Evolutionary conservation across 2,113 vertebrate species (phyloP), one percentile per base, ranked within the genome.

Genomic region (Saiga tatarica): DNA sequence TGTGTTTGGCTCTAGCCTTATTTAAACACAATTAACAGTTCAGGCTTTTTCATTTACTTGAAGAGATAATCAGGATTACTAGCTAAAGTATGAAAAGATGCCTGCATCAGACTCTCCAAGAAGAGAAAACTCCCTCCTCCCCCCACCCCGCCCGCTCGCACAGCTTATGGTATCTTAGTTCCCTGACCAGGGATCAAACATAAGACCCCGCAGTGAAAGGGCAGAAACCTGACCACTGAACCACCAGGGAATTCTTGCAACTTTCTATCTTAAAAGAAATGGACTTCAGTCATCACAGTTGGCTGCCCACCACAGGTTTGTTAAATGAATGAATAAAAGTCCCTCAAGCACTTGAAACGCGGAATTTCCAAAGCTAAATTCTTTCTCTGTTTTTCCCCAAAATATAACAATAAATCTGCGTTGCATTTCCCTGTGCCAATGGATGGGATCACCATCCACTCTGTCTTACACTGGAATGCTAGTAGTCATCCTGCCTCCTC

Each of bases 11-110:
- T 79, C 11, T 82, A 92, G 55, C 33, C 53, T 87, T 95, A 94
- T 90, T 95, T 92, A 95, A 92, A 84, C 57, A 94, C n/a, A 95
- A 86, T 89, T 55, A 97, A 74, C 15, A 62, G 36, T 47, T 83
- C 7, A 45, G 33, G 13, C 17, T 89, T 90, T 84, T 89, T 89
- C 42, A 89, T 3, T 86, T 7, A 60, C n/a, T 88, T 55, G 15
- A n/a, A 91, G 47, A 88, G 23, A 71, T 19, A n/a, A 74, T 78
- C 60, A 67, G 33, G 25, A 53, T 87, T 39, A 84, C 6, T 76
- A 88, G 10, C 67, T 67, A 47, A 71, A 84, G 28, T 64, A 33
- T 78, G 64, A 81, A 93, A 67, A 55, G 6, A 17, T 78, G 52
- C n/a, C 47, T 19, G 5, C 67, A 14, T 81, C 17, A 19, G 53